Conservation (phyloP, 1,140 invertebrate genomes). For the Dendrolimus punctatus region DNA sequence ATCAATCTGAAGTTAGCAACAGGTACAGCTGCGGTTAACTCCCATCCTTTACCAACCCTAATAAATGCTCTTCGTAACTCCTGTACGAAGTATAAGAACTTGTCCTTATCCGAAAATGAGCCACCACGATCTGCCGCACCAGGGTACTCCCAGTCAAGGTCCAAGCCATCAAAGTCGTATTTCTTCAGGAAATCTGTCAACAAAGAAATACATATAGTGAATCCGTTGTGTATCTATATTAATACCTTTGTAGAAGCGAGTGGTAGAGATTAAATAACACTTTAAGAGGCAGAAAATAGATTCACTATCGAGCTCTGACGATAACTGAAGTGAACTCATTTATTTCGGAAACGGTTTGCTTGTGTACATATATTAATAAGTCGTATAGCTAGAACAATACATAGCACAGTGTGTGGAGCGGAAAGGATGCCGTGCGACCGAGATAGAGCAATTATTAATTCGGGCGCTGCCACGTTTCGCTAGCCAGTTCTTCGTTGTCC, state of each 20-base stretch:
- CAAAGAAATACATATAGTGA: not conserved
- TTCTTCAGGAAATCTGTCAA: constrained; percentile 79
- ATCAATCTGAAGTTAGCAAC: constrained; percentile 87
- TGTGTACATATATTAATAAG: too few relatives aligned
- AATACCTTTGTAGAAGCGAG: not conserved
- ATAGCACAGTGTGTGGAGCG: too few relatives aligned
- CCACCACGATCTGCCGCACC: constrained; percentile 90
- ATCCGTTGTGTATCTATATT: not conserved
- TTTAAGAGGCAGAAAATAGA: too few relatives aligned
- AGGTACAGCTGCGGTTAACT: constrained; percentile 90
- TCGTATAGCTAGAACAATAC: too few relatives aligned
- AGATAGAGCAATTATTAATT: too few relatives aligned
- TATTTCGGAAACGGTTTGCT: too few relatives aligned
- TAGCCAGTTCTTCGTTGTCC: too few relatives aligned
- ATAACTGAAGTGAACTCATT: too few relatives aligned
- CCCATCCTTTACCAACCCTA: constrained; percentile 82
- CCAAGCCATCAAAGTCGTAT: constrained; percentile 87
- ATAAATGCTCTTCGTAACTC: constrained; percentile 86
- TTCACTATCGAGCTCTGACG: too few relatives aligned
- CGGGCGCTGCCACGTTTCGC: too few relatives aligned
- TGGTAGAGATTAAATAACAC: too few relatives aligned
- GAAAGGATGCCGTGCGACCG: too few relatives aligned
- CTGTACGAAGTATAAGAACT: constrained; percentile 87
- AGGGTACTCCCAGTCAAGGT: constrained; percentile 91
- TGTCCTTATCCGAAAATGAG: constrained; percentile 86